These are phyloP conservation scores for Penaeus chinensis DNA, from an alignment of 1,140 invertebrate genomes.

Conservation along the genomic window DNA sequence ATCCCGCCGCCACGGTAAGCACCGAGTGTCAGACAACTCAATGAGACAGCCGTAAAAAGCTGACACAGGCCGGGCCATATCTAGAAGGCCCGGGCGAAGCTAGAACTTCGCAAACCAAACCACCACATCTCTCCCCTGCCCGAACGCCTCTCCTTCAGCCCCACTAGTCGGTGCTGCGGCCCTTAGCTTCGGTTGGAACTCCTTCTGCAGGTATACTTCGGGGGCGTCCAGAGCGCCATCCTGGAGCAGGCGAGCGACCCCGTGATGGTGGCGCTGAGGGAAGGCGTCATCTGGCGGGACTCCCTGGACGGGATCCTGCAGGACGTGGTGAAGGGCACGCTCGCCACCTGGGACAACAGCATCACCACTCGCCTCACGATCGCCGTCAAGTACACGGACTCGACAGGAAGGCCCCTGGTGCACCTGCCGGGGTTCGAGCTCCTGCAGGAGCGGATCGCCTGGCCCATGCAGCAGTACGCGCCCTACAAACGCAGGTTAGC, in stretches of 20 bases:
- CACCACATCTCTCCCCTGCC: too few species aligned
- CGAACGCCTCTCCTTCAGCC: too few species aligned
- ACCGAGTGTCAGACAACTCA: too few species aligned
- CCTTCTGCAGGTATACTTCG: slow-evolving; percentile 54
- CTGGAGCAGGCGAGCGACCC: slow-evolving; percentile 57
- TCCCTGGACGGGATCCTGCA: slow-evolving; percentile 55
- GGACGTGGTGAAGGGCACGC: slow-evolving; percentile 48
- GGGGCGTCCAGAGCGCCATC: slow-evolving; percentile 53
- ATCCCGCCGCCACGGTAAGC: too few species aligned
- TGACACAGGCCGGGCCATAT: too few species aligned
- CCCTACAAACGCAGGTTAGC: slow-evolving; percentile 54
- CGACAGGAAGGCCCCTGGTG: slow-evolving; percentile 43
- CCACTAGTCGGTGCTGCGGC: too few species aligned
- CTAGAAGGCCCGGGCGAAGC: too few species aligned
- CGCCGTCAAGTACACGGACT: slow-evolving; percentile 47
- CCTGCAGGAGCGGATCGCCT: slow-evolving; percentile 59
- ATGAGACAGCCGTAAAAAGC: too few species aligned
- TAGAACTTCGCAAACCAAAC: too few species aligned
- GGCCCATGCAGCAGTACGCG: slow-evolving; percentile 55
- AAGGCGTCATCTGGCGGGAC: slow-evolving; percentile 56
- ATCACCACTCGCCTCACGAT: slow-evolving; percentile 58
- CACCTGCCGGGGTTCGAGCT: slow-evolving; percentile 58
- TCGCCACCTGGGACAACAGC: slow-evolving; percentile 62
- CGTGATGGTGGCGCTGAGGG: slow-evolving; percentile 42
- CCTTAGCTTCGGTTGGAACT: too few species aligned